phyloP scores from a whole-genome alignment of 2,888 invertebrate species.

The Elmis aenea region DNA sequence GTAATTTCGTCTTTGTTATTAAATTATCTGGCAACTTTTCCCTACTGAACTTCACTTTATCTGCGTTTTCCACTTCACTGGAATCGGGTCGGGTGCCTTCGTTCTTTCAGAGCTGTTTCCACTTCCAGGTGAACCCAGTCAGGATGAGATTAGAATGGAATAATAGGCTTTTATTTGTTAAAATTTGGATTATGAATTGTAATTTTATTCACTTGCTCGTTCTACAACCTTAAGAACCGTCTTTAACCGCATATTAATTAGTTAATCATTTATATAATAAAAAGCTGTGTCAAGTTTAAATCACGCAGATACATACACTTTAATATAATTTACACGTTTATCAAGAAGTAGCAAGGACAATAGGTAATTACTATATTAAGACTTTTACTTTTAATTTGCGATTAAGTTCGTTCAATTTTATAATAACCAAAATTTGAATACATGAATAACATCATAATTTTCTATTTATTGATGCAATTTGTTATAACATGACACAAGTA shows the following conservation, averaged over 20 bases:
- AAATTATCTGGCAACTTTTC: constrained; percentile 49
- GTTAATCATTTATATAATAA: not conserved
- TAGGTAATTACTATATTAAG: no score
- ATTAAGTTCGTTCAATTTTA: no score
- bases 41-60: constrained; percentile 46
- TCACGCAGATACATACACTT: no score
- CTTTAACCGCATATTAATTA: not conserved
- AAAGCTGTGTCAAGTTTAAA: not conserved
- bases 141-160: constrained; percentile 25
- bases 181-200: constrained; percentile 23
- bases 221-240: constrained; percentile 1
- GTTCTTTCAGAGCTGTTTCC: constrained; percentile 19
- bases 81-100: constrained; percentile 24
- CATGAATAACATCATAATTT: no score
- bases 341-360: no score
- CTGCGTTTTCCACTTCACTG: constrained; percentile 46
- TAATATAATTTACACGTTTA: no score
- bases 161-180: constrained; percentile 21
- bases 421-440: no score
- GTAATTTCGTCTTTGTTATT: constrained; percentile 48
- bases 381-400: no score
- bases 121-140: constrained; percentile 29
- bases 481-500: no score
- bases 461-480: no score
- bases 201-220: constrained; percentile 13